Evolutionary conservation across 2,113 vertebrate species (phyloP), one percentile per base, ranked within the genome.

Genomic region (Planiliza haematocheilus): DNA sequence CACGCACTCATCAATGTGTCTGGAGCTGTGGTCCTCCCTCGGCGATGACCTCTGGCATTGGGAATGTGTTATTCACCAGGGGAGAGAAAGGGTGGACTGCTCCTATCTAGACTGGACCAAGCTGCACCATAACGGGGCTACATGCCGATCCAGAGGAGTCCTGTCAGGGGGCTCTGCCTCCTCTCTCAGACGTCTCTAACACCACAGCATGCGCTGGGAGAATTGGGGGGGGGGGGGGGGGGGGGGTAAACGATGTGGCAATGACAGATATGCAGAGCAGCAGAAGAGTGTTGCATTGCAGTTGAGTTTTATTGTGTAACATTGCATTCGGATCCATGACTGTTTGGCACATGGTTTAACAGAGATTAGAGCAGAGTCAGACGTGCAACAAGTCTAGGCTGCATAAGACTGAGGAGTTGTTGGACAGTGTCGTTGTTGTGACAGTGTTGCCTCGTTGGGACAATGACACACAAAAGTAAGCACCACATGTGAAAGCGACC

Each of bases 21-120:
- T 16, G 58, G 39, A 51, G 74, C 30, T 56, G 5, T 4, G n/a
- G 63, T 80, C 62, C 41, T 66, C 58, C 61, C 46, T 72, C 46
- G 4, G 0, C 4, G 38, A 18, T 89, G 88, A 91, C 74, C 74
- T 86, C 59, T n/a, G 57, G 4, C 57, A 64, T 63, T 11, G 67
- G 83, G 88, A 89, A 87, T 86, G 86, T 68, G 67, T 85, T 84
- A 82, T 61, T 86, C 83, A 83, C 63, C 16, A 2, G 51, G 62
- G 69, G 55, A 77, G 79, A 56, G 16, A 9, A 3, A 60, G 68
- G 36, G 37, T 34, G 74, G 56, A 58, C 63, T 11, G 56, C 36
- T 66, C 51, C 76, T 81, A 79, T 84, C 81, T 70, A 9, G 24
- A 53, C 37, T n/a, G 24, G 58, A n/a, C n/a, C 74, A 58, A 64